phyloP scores from a whole-genome alignment of 2,888 invertebrate genomes.

The Himalopsyche japonica region DNA sequence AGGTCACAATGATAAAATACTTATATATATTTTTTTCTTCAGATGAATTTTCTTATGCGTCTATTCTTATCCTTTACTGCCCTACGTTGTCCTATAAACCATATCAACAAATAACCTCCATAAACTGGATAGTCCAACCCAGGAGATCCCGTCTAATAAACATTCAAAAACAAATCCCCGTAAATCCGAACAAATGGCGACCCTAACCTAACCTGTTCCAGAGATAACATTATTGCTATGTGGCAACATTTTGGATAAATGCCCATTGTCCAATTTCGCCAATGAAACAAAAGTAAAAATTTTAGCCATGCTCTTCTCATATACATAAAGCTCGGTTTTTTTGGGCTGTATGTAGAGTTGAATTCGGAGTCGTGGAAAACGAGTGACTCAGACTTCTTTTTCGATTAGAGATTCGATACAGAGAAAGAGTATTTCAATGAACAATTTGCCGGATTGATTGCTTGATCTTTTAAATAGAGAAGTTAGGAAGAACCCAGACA shows the following conservation, averaged over 20 bases:
- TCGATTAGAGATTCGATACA: too few species aligned
- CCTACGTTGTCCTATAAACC: background rate
- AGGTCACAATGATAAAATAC: too few species aligned
- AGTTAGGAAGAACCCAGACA: too few species aligned
- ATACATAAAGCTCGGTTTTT: background rate
- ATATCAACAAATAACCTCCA: background rate
- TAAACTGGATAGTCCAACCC: background rate
- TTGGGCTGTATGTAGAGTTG: too few species aligned
- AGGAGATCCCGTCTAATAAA: background rate
- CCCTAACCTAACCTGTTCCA: conserved; percentile 1
- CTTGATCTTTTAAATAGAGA: too few species aligned
- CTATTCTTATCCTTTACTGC: background rate
- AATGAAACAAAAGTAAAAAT: conserved; percentile 8
- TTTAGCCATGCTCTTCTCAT: background rate
- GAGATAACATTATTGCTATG: conserved; percentile 30
- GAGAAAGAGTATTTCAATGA: too few species aligned
- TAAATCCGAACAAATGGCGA: background rate
- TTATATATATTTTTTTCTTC: background rate
- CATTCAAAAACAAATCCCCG: background rate
- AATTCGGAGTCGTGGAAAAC: too few species aligned
- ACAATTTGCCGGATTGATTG: too few species aligned
- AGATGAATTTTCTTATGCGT: background rate
- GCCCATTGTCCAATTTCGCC: conserved; percentile 11
- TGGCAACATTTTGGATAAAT: conserved; percentile 33
- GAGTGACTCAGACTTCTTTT: too few species aligned